These are phyloP conservation scores for Climacteris rufus DNA, from an alignment of 2,113 vertebrate genomes.

Conservation along the genomic window DNA sequence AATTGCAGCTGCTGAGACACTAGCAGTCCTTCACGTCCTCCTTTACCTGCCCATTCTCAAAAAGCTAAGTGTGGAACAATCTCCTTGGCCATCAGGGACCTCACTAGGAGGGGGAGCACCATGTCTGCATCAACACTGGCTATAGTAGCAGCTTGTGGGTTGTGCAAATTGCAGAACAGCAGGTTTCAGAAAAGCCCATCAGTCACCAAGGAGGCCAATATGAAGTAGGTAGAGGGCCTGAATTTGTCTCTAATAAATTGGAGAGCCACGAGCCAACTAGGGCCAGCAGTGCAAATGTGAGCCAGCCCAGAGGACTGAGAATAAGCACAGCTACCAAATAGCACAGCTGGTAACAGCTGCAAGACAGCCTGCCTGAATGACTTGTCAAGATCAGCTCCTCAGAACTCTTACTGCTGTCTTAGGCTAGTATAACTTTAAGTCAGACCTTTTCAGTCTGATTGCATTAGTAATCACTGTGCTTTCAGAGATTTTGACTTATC, in stretches of 20 bases:
- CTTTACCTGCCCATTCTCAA: not conserved
- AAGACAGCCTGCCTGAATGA: not conserved
- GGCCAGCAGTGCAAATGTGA: rapidly evolving
- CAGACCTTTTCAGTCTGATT: not conserved
- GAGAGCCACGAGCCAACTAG: not conserved
- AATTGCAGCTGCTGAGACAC: not conserved
- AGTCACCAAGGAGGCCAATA: not conserved
- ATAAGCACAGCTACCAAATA: not conserved
- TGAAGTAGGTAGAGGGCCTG: not conserved
- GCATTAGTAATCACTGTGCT: not conserved
- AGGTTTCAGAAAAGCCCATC: not conserved
- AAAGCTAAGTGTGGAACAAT: not conserved
- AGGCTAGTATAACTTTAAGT: not conserved
- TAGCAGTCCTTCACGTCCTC: not conserved
- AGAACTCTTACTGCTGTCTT: not conserved
- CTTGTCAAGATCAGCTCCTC: not conserved
- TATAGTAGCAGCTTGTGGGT: rapidly evolving
- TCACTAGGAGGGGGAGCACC: too few relatives aligned
- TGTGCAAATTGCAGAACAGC: not conserved
- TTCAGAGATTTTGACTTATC: not conserved
- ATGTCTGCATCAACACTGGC: not conserved
- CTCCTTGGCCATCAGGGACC: not conserved
- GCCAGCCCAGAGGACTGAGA: not conserved
- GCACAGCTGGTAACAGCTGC: not conserved
- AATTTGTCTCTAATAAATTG: not conserved